Evolutionary conservation across 2,797 vertebrate species (phyloP).

Genomic region (Lepus townsendii): DNA sequence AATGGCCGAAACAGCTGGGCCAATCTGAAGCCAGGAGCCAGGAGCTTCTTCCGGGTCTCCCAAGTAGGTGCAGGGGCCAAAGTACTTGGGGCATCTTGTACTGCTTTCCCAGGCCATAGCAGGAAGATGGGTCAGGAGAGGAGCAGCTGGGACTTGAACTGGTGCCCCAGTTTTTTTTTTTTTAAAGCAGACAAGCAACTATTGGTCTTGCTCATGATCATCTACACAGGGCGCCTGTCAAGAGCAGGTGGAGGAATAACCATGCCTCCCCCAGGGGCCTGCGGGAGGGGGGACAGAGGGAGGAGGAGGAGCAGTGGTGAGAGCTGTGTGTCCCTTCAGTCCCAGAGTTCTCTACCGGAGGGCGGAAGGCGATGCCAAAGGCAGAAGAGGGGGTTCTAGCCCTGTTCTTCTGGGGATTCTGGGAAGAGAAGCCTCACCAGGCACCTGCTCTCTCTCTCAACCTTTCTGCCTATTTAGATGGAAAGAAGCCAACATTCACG

Average conservation of each 20-base stretch:
- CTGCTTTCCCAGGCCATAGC: too few species aligned
- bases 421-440: neutral
- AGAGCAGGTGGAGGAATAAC: neutral
- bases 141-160: neutral
- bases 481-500: neutral
- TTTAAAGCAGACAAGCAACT: too few species aligned
- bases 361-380: neutral
- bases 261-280: neutral
- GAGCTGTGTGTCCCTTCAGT: neutral
- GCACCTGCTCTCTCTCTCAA: neutral
- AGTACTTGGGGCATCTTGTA: too few species aligned
- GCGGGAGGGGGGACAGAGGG: neutral
- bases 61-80: too few species aligned
- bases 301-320: neutral
- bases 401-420: neutral
- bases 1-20: too few species aligned
- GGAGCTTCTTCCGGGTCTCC: too few species aligned
- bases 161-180: too few species aligned
- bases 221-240: neutral
- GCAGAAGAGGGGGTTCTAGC: neutral
- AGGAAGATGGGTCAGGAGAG: too few species aligned
- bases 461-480: neutral
- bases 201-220: neutral
- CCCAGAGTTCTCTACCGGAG: neutral
- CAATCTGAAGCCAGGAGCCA: too few species aligned